phyloP scores from a whole-genome alignment of 2,888 invertebrate genomes.

The Erebia palarica region DNA sequence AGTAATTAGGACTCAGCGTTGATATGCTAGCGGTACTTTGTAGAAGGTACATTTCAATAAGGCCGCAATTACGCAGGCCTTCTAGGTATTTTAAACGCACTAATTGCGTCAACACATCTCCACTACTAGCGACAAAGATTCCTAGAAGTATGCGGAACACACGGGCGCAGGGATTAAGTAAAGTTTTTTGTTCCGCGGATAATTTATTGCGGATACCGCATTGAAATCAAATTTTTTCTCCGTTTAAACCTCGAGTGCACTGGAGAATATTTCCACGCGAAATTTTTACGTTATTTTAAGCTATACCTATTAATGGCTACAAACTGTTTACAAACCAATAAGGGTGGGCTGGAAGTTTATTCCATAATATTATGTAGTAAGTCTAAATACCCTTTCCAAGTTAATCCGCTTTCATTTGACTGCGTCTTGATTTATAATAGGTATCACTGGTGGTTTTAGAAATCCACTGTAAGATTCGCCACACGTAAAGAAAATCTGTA shows the following conservation, averaged over 20 bases:
- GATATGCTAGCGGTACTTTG: not conserved
- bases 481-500: no score
- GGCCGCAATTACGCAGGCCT: not conserved
- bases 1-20: not conserved
- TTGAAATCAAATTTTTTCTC: constrained; percentile 19
- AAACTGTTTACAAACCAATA: no score
- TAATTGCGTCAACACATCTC: constrained; percentile 10
- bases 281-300: not conserved
- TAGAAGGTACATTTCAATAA: not conserved
- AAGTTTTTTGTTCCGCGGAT: constrained; percentile 13
- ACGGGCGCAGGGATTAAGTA: not conserved
- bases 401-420: no score
- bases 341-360: no score
- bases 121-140: not conserved
- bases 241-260: not conserved
- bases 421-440: no score
- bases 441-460: no score
- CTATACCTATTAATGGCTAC: no score
- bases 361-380: no score
- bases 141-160: constrained; percentile 22
- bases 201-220: constrained; percentile 16
- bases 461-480: no score
- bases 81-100: constrained; percentile 13
- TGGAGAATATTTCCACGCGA: not conserved
- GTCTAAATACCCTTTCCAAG: no score